Conservation (phyloP, 1,140 invertebrate genomes). For the Telenomus remus region DNA sequence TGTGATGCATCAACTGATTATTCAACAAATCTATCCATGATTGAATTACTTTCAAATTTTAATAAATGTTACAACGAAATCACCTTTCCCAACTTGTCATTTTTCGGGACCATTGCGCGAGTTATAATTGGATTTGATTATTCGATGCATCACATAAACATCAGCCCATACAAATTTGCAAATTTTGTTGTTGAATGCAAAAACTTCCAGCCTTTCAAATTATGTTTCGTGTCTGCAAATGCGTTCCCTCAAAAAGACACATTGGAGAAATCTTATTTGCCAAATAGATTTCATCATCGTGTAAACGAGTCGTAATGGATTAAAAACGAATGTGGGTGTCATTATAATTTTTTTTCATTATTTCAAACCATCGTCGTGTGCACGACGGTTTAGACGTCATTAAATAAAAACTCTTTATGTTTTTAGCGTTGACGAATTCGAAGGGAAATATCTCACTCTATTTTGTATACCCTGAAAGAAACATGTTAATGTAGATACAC, state of each 20-base stretch:
- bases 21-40: conserved; percentile 54
- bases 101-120: conserved; percentile 1
- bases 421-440: conserved; percentile 56
- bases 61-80: conserved; percentile 40
- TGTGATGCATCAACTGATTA: conserved; percentile 58
- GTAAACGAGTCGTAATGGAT: conserved; percentile 40
- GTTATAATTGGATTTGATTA: no score
- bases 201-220: no score
- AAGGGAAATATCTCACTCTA: conserved; percentile 56
- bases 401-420: conserved; percentile 62
- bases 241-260: no score
- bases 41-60: conserved; percentile 50
- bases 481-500: conserved; percentile 56
- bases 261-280: conserved; percentile 16
- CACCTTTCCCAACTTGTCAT: conserved; percentile 18
- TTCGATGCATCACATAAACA: no score
- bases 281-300: conserved; percentile 12
- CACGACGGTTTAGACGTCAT: conserved; percentile 66
- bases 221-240: no score
- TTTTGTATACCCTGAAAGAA: conserved; percentile 34
- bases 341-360: conserved; percentile 8
- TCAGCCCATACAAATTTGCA: no score
- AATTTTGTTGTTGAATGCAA: no score
- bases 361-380: conserved; percentile 31
- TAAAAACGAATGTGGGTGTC: conserved; percentile 14